Percentiles rank a stretch among this genome's conserved stretches.
Conservation (phyloP, 2,797 vertebrate genomes). For the Sebastes trivittatus region DNA sequence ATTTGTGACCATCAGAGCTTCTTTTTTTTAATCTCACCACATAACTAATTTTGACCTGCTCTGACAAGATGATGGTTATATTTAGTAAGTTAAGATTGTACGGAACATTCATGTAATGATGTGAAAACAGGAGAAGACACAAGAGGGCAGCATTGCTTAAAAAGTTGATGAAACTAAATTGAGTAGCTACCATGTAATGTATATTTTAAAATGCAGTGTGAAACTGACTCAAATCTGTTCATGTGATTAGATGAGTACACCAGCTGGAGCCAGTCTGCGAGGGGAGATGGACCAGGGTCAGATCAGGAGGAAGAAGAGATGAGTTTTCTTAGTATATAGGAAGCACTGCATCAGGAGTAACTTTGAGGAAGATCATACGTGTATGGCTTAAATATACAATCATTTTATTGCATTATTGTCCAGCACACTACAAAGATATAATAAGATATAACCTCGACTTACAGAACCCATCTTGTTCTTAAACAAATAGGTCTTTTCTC, state of each 20-base stretch:
- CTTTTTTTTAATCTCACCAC: background rate
- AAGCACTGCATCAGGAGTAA: background rate
- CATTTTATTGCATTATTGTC: background rate
- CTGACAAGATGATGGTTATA: background rate
- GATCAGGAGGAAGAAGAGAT: background rate
- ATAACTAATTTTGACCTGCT: background rate
- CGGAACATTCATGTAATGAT: background rate
- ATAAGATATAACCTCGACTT: background rate
- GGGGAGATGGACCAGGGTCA: background rate
- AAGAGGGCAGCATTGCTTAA: conserved; percentile 61
- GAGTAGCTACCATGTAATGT: background rate
- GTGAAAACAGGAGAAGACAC: conserved; percentile 7
- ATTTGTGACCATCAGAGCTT: background rate
- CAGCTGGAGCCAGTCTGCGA: background rate
- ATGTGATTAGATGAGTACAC: background rate
- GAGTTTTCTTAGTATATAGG: background rate
- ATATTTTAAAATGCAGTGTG: background rate
- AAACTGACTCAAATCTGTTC: background rate
- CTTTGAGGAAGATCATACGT: background rate
- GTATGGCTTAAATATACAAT: background rate
- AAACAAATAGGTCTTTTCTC: background rate
- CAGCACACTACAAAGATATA: background rate
- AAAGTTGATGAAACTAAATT: background rate
- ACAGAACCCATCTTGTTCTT: background rate
- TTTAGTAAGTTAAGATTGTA: background rate